A percentile compares a stretch with the other conserved stretches of the same genome.
These are phyloP conservation scores for Portunus trituberculatus DNA, from an alignment of 1,140 invertebrate genomes.

Conservation along the genomic window DNA sequence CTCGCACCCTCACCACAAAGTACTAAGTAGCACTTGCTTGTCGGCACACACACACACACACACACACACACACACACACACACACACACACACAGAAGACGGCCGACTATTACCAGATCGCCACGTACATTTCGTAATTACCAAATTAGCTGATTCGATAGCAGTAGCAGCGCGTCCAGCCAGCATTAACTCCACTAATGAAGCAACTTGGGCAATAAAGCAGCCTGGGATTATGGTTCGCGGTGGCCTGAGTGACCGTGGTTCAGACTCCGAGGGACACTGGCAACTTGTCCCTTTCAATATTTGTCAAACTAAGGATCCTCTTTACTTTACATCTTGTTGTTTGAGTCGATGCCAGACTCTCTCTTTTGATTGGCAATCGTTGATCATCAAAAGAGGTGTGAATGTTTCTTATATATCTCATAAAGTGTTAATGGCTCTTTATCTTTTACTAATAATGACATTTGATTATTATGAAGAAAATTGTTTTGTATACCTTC, in stretches of 20 bases:
- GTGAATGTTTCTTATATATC: too few relatives aligned
- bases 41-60: background rate
- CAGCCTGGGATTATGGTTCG: background rate
- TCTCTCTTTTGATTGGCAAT: background rate
- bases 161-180: background rate
- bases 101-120: background rate
- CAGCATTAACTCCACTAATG: slow-evolving; percentile 37
- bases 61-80: slow-evolving; percentile 11
- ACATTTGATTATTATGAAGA: background rate
- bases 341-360: background rate
- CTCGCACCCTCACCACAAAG: background rate
- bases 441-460: background rate
- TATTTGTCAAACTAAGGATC: background rate
- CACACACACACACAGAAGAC: slow-evolving; percentile 34
- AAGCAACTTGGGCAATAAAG: slow-evolving; percentile 62
- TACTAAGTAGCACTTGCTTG: too few relatives aligned
- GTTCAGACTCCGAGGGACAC: background rate
- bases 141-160: slow-evolving; percentile 47
- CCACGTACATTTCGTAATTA: slow-evolving; percentile 38
- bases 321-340: background rate
- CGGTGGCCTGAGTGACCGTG: background rate
- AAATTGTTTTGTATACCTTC: too few relatives aligned
- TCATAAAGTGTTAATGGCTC: too few relatives aligned
- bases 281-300: background rate
- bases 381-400: background rate